A percentile compares a stretch with the other conserved stretches of the same genome.
These are phyloP conservation scores for Oithona nana DNA, from an alignment of 2,888 invertebrate genomes.

Conservation along the genomic window DNA sequence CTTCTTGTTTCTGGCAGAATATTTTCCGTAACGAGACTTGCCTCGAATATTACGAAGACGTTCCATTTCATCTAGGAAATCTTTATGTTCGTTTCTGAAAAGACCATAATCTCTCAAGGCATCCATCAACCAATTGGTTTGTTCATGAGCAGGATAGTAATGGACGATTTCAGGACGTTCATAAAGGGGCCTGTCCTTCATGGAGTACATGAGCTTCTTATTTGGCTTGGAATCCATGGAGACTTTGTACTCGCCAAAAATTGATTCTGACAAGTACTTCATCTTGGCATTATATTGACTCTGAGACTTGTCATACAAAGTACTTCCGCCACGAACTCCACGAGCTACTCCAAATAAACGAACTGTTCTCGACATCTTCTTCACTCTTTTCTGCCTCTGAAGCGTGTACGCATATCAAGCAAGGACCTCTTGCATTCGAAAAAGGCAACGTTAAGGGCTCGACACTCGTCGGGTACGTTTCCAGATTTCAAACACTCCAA, in stretches of 20 bases:
- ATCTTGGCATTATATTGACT: conserved; percentile 67
- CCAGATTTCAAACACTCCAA: conserved; percentile 1
- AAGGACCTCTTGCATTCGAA: conserved; percentile 14
- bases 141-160: conserved; percentile 69
- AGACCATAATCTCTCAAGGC: conserved; percentile 35
- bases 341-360: not conserved
- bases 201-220: conserved; percentile 46
- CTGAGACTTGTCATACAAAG: conserved; percentile 22
- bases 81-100: conserved; percentile 55
- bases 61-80: conserved; percentile 69
- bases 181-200: conserved; percentile 52
- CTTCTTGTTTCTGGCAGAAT: no score
- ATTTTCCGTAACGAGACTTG: conserved; percentile 31
- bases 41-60: conserved; percentile 54
- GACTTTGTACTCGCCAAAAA: conserved; percentile 68
- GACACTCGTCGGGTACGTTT: conserved; percentile 11
- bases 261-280: conserved; percentile 62
- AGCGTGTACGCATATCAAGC: conserved; percentile 15
- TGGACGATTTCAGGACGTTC: conserved; percentile 48
- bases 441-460: conserved; percentile 9
- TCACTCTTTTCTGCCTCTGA: conserved; percentile 1
- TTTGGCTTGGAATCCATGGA: conserved; percentile 53
- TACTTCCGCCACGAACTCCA: not conserved
- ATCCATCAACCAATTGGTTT: conserved; percentile 50
- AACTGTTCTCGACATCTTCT: not conserved